Evolutionary conservation across 2,888 invertebrate genomes (phyloP).

Genomic region (Agrypnus murinus): DNA sequence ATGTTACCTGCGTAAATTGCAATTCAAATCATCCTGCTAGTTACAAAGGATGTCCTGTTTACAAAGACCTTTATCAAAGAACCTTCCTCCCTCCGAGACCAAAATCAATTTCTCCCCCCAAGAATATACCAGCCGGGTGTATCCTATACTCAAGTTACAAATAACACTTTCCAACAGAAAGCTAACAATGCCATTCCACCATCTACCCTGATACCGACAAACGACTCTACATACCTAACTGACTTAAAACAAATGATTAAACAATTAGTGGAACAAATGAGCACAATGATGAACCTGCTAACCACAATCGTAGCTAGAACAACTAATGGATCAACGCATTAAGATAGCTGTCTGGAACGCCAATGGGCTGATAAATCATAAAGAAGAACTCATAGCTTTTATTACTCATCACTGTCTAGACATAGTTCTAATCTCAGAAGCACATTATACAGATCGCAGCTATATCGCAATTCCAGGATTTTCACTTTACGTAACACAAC

Average conservation of each 20-base stretch:
- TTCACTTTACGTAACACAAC: conserved; percentile 24
- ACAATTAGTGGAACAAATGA: no score
- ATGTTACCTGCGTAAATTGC: conserved; percentile 38
- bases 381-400: conserved; percentile 38
- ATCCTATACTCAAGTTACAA: conserved; percentile 20
- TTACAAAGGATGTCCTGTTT: conserved; percentile 45
- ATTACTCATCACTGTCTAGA: neutral
- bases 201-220: conserved; percentile 8
- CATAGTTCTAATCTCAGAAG: conserved; percentile 4
- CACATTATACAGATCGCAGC: conserved; percentile 27
- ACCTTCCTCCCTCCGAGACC: conserved; percentile 38
- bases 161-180: conserved; percentile 19
- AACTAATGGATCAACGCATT: conserved; percentile 44
- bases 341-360: conserved; percentile 42
- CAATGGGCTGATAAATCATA: conserved; percentile 20
- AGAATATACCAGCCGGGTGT: neutral
- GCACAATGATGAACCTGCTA: no score
- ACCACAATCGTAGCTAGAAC: no score
- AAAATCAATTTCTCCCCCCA: no score
- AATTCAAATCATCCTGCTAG: conserved; percentile 42
- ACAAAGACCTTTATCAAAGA: conserved; percentile 50
- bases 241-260: no score
- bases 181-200: conserved; percentile 16
- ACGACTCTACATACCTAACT: conserved; percentile 16
- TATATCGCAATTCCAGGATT: conserved; percentile 38